Evolutionary conservation across 92 coral and sea anemone genomes (phyloP), one percentile per base, ranked within the genome.

Genomic region (Actinostola sp.): DNA sequence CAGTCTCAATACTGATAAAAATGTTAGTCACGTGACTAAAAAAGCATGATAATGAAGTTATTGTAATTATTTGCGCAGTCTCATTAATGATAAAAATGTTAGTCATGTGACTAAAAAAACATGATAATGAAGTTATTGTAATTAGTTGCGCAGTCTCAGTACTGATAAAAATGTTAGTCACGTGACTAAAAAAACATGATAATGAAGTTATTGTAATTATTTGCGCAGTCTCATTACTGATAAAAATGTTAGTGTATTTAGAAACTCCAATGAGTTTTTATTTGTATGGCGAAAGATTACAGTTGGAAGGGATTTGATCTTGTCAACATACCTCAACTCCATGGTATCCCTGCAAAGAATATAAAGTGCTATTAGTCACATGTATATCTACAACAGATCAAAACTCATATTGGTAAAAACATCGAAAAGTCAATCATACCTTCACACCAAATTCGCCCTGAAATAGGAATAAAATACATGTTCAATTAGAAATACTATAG

Each of bases 251-350:
- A 39, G 14, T 14, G 25, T 9, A 53, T 2, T 36, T 19, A 50
- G 9, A 13, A 23, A 1, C 14, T 46, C 15, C 36, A 57, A 32
- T 25, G n/a, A n/a, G n/a, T n/a, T n/a, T n/a, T n/a, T n/a, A n/a
- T n/a, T n/a, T n/a, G n/a, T n/a, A n/a, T n/a, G n/a, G n/a, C n/a
- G n/a, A n/a, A n/a, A n/a, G n/a, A n/a, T n/a, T n/a, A n/a, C n/a
- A n/a, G n/a, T n/a, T n/a, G n/a, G n/a, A n/a, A n/a, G n/a, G n/a
- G n/a, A n/a, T n/a, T n/a, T n/a, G n/a, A n/a, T n/a, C n/a, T n/a
- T n/a, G n/a, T n/a, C n/a, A 13, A 67, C 86, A 59, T 70, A 88
- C 92, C 79, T 88, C 77, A 25, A 67, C 50, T 42, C 92, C 92
- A 66, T 13, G 25, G 51, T 35, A 35, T 8, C 92, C 92, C 92